phyloP scores from a whole-genome alignment of 2,888 invertebrate species.

The Suillia variegata region DNA sequence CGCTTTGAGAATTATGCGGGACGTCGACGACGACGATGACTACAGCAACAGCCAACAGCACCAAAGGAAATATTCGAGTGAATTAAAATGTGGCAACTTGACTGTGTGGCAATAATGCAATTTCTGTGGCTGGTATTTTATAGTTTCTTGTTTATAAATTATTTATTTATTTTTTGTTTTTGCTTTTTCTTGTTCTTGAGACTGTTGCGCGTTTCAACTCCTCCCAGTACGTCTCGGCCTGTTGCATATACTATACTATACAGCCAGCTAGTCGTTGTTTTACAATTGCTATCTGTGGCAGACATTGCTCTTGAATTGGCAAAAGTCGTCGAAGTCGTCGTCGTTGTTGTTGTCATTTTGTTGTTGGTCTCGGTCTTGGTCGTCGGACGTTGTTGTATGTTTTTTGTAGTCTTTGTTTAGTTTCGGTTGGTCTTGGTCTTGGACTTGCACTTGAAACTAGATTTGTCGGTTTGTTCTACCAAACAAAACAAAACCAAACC shows the following conservation, averaged over 20 bases:
- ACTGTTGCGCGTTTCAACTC: neutral
- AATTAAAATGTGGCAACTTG: constrained; percentile 55
- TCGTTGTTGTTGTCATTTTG: too few species aligned
- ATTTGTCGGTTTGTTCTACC: too few species aligned
- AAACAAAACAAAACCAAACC: too few species aligned
- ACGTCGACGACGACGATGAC: too few species aligned
- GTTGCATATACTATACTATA: neutral
- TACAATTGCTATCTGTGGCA: too few species aligned
- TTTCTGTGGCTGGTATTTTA: constrained; percentile 10
- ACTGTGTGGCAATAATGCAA: constrained; percentile 31
- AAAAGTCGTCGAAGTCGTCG: too few species aligned
- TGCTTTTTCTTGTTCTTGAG: neutral
- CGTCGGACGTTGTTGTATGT: neutral
- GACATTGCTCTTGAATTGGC: too few species aligned
- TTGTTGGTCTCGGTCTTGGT: constrained; percentile 14
- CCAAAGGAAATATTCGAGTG: constrained; percentile 44
- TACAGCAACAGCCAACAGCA: constrained; percentile 1
- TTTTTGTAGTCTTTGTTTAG: neutral
- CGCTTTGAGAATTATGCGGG: constrained; percentile 1
- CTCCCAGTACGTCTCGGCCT: neutral
- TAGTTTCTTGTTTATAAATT: neutral
- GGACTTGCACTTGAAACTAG: constrained; percentile 14
- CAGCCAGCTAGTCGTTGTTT: neutral
- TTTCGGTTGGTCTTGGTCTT: constrained; percentile 6
- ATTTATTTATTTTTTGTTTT: neutral